Percentiles rank a stretch among this genome's conserved stretches.
Evolutionary conservation across 35 echinoderm and acorn worm species (phyloP).

Genomic region (Ophiothrix spiculata): DNA sequence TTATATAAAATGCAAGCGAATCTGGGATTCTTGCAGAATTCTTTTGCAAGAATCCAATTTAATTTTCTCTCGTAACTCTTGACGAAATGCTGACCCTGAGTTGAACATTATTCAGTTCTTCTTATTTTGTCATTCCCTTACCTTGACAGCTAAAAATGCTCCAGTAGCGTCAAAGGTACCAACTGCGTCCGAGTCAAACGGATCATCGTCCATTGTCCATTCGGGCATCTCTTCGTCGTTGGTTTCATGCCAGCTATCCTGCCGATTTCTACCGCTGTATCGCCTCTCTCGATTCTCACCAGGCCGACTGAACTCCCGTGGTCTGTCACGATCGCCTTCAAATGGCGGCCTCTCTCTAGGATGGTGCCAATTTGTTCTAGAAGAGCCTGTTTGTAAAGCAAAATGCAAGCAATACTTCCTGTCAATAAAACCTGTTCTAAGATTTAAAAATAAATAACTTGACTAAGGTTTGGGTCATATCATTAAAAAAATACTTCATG

Average conservation of each 20-base stretch:
- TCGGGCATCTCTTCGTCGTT: conserved; percentile 74
- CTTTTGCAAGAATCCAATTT: too few species aligned
- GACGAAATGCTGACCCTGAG: too few species aligned
- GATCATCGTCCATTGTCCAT: conserved; percentile 79
- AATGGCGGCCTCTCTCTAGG: conserved; percentile 54
- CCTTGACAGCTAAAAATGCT: conserved; percentile 88
- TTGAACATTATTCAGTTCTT: too few species aligned
- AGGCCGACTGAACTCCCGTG: conserved; percentile 37
- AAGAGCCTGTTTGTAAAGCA: conserved; percentile 16
- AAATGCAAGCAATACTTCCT: not conserved
- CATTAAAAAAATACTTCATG: not conserved
- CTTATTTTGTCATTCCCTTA: too few species aligned
- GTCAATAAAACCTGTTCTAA: too few species aligned
- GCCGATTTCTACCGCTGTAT: conserved; percentile 57
- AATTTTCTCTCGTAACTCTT: too few species aligned
- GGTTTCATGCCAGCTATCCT: conserved; percentile 67
- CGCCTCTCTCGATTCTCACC: conserved; percentile 49
- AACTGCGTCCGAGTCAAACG: conserved; percentile 65
- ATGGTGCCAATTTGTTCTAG: conserved; percentile 83
- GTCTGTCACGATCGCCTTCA: conserved; percentile 24
- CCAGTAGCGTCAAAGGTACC: conserved; percentile 88
- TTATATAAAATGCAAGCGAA: too few species aligned
- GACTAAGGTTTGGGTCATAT: not conserved
- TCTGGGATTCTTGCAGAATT: too few species aligned
- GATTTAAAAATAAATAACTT: too few species aligned